Percentiles rank a stretch among this genome's conserved stretches.
Evolutionary conservation across 2,113 vertebrate genomes (phyloP).

Genomic region (Ictalurus punctatus): DNA sequence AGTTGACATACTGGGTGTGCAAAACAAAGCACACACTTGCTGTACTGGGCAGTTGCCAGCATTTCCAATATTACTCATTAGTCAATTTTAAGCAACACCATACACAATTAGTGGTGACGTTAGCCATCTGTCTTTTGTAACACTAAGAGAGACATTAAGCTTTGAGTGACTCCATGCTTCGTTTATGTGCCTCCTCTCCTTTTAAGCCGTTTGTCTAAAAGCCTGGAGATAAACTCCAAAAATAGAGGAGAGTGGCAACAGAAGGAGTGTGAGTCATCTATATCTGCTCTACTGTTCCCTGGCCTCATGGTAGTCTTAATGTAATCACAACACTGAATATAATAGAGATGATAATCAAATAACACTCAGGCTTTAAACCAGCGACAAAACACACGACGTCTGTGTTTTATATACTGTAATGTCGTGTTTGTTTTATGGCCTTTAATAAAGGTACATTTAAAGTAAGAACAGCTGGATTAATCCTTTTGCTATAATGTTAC

Average conservation of each 20-base stretch:
- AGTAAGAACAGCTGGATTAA: not conserved
- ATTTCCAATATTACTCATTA: slow-evolving; percentile 19
- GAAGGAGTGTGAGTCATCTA: slow-evolving; percentile 63
- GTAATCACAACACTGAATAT: slow-evolving; percentile 35
- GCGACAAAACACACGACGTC: not conserved
- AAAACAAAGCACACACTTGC: slow-evolving; percentile 8
- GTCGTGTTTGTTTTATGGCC: not conserved
- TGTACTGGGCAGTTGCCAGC: not conserved
- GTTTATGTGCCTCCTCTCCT: slow-evolving; percentile 24
- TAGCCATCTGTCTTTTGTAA: slow-evolving; percentile 3
- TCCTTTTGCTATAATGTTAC: not conserved
- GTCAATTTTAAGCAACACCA: not conserved
- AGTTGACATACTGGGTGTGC: not conserved
- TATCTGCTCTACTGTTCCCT: slow-evolving; percentile 50
- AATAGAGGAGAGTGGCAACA: slow-evolving; percentile 61
- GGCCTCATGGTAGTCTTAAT: slow-evolving; percentile 36
- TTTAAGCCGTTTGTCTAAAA: slow-evolving; percentile 58
- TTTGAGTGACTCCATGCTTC: slow-evolving; percentile 30
- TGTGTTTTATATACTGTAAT: not conserved
- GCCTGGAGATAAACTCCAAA: slow-evolving; percentile 66
- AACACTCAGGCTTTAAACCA: not conserved
- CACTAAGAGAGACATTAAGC: slow-evolving; percentile 21
- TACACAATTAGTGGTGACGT: slow-evolving; percentile 12
- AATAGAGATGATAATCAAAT: not conserved
- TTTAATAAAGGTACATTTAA: not conserved